Conservation (phyloP, 2,888 invertebrate genomes). For the Eledone cirrhosa region DNA sequence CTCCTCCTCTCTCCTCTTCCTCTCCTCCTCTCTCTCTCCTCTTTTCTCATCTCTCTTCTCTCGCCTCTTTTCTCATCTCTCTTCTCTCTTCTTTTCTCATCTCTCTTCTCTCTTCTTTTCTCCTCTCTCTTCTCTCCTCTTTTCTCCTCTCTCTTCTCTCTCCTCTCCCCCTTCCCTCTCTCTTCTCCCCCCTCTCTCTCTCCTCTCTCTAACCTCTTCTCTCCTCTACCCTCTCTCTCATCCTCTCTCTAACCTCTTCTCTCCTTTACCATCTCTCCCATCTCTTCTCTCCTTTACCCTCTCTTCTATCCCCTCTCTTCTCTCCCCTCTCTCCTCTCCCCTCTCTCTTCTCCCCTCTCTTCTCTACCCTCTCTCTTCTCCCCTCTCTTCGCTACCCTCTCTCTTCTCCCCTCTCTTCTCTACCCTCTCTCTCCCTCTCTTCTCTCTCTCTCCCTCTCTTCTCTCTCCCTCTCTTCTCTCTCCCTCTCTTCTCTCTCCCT, state of each 20-base stretch:
- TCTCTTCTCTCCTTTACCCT: neutral
- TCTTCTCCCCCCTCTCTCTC: neutral
- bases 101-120: neutral
- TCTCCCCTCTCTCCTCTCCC: neutral
- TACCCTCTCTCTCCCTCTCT: neutral
- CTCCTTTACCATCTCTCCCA: conserved; percentile 2
- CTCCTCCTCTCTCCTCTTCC: neutral
- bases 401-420: neutral
- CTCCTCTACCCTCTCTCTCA: neutral
- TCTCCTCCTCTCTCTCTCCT: neutral
- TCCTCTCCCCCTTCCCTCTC: neutral
- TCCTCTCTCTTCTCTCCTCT: neutral
- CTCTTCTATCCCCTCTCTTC: neutral
- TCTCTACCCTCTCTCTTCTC: neutral
- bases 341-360: neutral
- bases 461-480: neutral
- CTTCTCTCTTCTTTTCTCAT: neutral
- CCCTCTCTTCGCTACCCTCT: neutral
- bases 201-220: neutral
- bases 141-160: neutral
- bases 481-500: neutral
- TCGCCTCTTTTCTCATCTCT: neutral
- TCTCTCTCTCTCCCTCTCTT: conserved; percentile 24
- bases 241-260: neutral
- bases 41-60: neutral